phyloP scores from a whole-genome alignment of 2,113 vertebrate species.

The Anas platyrhynchos region DNA sequence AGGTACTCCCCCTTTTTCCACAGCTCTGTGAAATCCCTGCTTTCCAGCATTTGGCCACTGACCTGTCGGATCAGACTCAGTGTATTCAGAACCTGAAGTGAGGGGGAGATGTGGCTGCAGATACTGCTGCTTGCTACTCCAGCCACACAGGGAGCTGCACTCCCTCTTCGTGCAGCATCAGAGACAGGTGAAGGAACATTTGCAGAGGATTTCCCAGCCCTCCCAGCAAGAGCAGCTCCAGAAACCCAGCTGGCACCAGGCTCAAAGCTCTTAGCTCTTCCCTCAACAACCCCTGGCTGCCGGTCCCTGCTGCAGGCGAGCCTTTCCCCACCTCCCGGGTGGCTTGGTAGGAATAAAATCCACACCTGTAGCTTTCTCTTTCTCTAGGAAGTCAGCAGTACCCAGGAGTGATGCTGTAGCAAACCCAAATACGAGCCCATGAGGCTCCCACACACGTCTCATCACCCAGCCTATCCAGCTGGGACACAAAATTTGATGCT shows the following conservation, averaged over 20 bases:
- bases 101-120: not conserved
- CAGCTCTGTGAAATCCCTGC: not conserved
- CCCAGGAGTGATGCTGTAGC: not conserved
- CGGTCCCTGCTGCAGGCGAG: not conserved
- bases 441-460: accelerated
- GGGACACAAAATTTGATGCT: not conserved
- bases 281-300: not conserved
- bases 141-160: accelerated
- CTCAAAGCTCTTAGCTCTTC: not conserved
- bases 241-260: not conserved
- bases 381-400: not conserved
- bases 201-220: not conserved
- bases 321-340: not conserved
- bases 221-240: not conserved
- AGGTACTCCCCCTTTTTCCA: not conserved
- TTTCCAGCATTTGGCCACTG: not conserved
- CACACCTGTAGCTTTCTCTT: not conserved
- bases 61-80: not conserved
- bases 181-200: not conserved
- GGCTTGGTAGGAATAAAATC: not conserved
- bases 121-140: not conserved
- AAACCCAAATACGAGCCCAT: not conserved
- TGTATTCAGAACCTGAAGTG: not conserved
- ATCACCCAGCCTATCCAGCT: not conserved
- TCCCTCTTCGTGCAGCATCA: not conserved